phyloP scores from a whole-genome alignment of 2,888 invertebrate species.

The Ormyrus thymus region DNA sequence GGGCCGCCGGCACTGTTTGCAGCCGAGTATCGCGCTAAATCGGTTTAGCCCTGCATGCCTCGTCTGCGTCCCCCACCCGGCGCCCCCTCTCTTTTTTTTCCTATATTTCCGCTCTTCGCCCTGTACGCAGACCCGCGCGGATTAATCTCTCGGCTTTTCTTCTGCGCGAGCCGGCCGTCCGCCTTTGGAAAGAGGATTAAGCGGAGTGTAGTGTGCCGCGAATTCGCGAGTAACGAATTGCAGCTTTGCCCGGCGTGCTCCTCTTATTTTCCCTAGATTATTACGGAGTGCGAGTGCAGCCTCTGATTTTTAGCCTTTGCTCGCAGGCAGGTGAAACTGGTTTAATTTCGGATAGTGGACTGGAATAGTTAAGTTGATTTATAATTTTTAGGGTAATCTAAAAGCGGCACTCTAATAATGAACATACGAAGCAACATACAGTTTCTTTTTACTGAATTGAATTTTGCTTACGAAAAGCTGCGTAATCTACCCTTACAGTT shows the following conservation, averaged over 20 bases:
- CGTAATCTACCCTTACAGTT: too few relatives aligned
- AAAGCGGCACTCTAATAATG: too few relatives aligned
- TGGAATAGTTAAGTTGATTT: too few relatives aligned
- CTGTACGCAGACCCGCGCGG: background rate
- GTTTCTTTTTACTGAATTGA: too few relatives aligned
- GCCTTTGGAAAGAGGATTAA: slow-evolving; percentile 25
- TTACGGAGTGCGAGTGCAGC: too few relatives aligned
- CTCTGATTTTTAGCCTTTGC: too few relatives aligned
- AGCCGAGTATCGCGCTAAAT: slow-evolving; percentile 14
- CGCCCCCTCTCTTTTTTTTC: slow-evolving; percentile 9
- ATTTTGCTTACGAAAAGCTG: too few relatives aligned
- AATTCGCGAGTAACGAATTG: slow-evolving; percentile 32
- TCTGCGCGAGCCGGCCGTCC: background rate
- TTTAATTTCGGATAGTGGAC: too few relatives aligned
- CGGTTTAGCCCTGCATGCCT: slow-evolving; percentile 13
- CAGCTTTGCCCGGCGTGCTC: slow-evolving; percentile 3
- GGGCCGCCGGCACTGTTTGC: background rate
- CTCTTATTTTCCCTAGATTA: background rate
- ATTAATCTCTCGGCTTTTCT: slow-evolving; percentile 39
- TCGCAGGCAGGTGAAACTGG: too few relatives aligned
- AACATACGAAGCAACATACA: too few relatives aligned
- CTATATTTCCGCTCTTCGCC: background rate
- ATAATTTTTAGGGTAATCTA: too few relatives aligned
- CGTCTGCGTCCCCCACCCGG: background rate
- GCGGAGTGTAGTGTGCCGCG: background rate